A percentile compares a stretch with the other conserved stretches of the same genome.
Evolutionary conservation across 2,113 vertebrate genomes (phyloP).

Genomic region (Ceratotherium simum): DNA sequence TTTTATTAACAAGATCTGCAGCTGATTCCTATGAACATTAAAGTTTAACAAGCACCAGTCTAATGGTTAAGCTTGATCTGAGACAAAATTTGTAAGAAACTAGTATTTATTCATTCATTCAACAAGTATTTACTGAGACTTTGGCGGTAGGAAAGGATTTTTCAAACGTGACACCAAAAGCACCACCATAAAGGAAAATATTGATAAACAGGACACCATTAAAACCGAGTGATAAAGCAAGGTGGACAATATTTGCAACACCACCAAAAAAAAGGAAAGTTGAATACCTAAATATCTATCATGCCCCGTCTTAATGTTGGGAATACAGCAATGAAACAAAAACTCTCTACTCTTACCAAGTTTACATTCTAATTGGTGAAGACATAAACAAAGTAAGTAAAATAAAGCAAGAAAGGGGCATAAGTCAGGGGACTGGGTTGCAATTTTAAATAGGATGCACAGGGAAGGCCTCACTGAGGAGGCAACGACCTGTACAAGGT

Average conservation of each 20-base stretch:
- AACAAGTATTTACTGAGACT: slow-evolving; percentile 22
- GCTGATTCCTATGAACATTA: slow-evolving; percentile 4
- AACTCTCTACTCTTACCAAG: neutral
- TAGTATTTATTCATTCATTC: slow-evolving; percentile 14
- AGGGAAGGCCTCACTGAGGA: slow-evolving; percentile 28
- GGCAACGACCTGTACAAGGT: slow-evolving; percentile 41
- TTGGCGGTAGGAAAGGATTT: neutral
- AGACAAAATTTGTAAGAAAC: neutral
- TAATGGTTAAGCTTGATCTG: neutral
- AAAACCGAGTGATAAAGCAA: slow-evolving; percentile 7
- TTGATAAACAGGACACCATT: neutral
- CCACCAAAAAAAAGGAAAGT: neutral
- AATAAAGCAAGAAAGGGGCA: neutral
- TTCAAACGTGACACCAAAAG: neutral
- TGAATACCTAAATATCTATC: neutral
- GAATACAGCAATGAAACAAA: neutral
- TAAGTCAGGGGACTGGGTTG: neutral
- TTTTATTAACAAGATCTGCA: slow-evolving; percentile 12
- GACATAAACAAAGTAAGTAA: slow-evolving; percentile 40
- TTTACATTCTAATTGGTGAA: neutral
- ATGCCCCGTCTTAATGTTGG: neutral
- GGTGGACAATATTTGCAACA: neutral
- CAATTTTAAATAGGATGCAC: slow-evolving; percentile 32
- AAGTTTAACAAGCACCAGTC: neutral
- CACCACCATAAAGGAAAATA: slow-evolving; percentile 26